These are phyloP conservation scores for Holotrichia oblita DNA, from an alignment of 1,140 invertebrate species.

Conservation along the genomic window DNA sequence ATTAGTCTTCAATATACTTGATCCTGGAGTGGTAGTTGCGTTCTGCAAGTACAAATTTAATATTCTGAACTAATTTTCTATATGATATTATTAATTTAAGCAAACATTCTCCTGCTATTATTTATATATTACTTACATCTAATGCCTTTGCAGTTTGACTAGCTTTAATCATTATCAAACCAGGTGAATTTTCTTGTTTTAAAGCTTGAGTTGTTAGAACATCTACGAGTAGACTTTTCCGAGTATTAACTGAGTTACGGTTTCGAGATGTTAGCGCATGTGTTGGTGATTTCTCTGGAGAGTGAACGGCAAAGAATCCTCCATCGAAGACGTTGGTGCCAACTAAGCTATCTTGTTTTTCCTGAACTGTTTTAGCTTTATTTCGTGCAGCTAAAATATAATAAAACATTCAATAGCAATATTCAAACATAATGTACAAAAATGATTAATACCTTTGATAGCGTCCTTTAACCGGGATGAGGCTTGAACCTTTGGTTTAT, in stretches of 20 bases:
- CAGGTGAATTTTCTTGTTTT: neutral
- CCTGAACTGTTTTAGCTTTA: constrained; percentile 5
- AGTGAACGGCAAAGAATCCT: neutral
- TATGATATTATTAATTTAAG: neutral
- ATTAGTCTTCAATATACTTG: constrained; percentile 4
- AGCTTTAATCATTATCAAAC: neutral
- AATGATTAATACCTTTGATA: constrained; percentile 1
- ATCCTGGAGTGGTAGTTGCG: neutral
- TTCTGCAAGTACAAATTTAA: neutral
- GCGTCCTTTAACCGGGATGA: constrained; percentile 6
- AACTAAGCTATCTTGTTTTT: neutral
- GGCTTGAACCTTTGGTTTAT: constrained; percentile 1
- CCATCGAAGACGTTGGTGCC: neutral
- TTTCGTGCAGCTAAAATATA: neutral
- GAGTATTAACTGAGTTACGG: neutral
- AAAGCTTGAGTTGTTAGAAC: neutral
- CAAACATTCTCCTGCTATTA: neutral
- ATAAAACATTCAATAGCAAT: too few species aligned
- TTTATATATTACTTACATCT: neutral
- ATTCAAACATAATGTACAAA: too few species aligned
- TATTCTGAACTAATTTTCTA: too few species aligned
- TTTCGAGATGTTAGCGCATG: neutral
- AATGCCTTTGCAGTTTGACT: neutral
- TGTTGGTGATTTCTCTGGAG: constrained; percentile 16
- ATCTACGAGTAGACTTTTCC: constrained; percentile 12